Conservation (phyloP, 2,888 invertebrate genomes). For the Drosophila sordidapex region DNA sequence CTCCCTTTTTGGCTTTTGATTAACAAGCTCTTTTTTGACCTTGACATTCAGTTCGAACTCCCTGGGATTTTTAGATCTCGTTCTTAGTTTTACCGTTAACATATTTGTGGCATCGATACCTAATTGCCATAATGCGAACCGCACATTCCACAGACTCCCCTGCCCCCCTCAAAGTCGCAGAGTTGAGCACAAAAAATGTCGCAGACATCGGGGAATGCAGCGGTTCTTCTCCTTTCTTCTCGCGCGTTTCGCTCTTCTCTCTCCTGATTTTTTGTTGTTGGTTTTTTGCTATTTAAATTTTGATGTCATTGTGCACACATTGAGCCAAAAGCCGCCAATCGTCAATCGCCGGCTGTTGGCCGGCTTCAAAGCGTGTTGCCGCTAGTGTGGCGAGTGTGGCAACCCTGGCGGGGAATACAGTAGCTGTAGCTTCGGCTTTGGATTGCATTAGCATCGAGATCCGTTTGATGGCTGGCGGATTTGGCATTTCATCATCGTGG, state of each 20-base stretch:
- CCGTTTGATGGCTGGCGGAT: conserved; percentile 57
- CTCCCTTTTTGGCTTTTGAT: conserved; percentile 1
- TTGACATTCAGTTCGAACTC: conserved; percentile 61
- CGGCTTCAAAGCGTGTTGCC: conserved; percentile 59
- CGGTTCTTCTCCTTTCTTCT: conserved; percentile 14
- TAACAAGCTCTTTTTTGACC: conserved; percentile 51
- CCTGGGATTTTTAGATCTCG: conserved; percentile 14
- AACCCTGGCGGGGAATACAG: conserved; percentile 69
- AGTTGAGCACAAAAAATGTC: conserved; percentile 63
- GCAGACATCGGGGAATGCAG: conserved; percentile 75
- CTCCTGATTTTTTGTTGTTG: conserved; percentile 9
- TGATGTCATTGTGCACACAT: conserved; percentile 79
- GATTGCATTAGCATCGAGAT: conserved; percentile 68
- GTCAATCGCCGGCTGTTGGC: conserved; percentile 48
- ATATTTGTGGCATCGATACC: conserved; percentile 42
- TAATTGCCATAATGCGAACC: conserved; percentile 60
- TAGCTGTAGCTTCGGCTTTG: conserved; percentile 41
- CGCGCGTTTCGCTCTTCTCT: background rate
- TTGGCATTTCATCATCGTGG: conserved; percentile 71
- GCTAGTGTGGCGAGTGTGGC: conserved; percentile 9
- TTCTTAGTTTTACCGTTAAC: conserved; percentile 55
- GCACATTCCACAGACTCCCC: conserved; percentile 39
- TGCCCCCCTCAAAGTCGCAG: background rate
- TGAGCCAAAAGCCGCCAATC: conserved; percentile 49
- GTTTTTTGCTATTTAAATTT: conserved; percentile 76